These are phyloP conservation scores for Orchesellides sinensis DNA, from an alignment of 2,888 invertebrate species.

Conservation along the genomic window DNA sequence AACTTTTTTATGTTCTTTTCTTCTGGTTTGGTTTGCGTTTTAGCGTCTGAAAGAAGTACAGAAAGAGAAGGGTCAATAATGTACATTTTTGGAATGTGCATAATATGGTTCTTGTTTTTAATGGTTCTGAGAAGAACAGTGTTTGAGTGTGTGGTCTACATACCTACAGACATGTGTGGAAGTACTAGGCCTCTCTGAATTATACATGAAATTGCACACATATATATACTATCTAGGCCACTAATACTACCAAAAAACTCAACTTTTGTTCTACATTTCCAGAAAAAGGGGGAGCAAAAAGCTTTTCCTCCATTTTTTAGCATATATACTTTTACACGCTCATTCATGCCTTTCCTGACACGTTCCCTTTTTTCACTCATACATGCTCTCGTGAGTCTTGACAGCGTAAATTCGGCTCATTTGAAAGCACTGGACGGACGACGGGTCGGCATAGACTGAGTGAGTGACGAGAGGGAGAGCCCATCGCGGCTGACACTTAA, in stretches of 20 bases:
- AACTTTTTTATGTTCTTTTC: no score
- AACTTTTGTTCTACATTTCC: background rate
- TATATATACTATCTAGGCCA: constrained; percentile 17
- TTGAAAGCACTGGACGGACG: constrained; percentile 15
- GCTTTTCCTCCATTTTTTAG: background rate
- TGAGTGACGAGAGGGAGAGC: constrained; percentile 34
- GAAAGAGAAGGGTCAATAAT: background rate
- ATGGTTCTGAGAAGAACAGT: background rate
- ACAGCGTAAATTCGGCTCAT: constrained; percentile 32
- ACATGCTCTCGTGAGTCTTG: background rate
- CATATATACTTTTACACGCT: background rate
- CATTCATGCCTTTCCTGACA: background rate
- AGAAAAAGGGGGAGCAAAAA: no score
- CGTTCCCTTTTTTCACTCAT: background rate
- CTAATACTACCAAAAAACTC: background rate
- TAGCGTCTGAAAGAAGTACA: no score
- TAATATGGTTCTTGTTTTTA: background rate
- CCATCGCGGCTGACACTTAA: constrained; percentile 41
- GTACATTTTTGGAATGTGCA: background rate
- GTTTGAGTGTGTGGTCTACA: background rate
- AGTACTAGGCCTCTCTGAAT: constrained; percentile 18
- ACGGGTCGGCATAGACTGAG: no score
- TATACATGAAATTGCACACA: constrained; percentile 36
- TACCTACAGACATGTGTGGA: no score
- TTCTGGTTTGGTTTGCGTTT: no score